A percentile compares a stretch with the other conserved stretches of the same genome.
These are phyloP conservation scores for Aporophyla nigra DNA, from an alignment of 2,888 invertebrate species.

Conservation along the genomic window DNA sequence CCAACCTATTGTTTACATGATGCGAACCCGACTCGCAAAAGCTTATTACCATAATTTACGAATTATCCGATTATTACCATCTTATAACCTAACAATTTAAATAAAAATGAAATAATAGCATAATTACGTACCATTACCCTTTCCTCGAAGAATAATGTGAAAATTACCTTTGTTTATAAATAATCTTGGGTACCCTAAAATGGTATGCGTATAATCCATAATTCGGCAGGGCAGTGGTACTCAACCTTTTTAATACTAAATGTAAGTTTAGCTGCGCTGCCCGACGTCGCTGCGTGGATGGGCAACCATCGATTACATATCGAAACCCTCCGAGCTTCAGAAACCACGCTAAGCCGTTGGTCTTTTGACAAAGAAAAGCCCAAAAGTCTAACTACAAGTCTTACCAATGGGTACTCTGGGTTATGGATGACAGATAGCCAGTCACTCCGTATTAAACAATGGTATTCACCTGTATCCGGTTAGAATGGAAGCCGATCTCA, in stretches of 20 bases:
- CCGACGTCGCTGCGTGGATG: neutral
- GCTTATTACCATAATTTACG: slow-evolving; percentile 13
- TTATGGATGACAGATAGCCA: neutral
- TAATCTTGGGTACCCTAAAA: slow-evolving; percentile 38
- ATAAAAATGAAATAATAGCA: slow-evolving; percentile 34
- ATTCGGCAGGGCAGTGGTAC: slow-evolving; percentile 25
- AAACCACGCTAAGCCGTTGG: neutral
- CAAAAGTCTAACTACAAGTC: neutral
- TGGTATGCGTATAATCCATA: slow-evolving; percentile 47
- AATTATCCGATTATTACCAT: slow-evolving; percentile 36
- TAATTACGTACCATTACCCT: slow-evolving; percentile 44
- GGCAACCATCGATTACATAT: neutral
- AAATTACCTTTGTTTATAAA: slow-evolving; percentile 35
- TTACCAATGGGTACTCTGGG: neutral
- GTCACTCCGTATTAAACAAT: neutral
- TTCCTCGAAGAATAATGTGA: slow-evolving; percentile 22
- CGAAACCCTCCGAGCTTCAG: neutral
- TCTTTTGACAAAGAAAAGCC: neutral
- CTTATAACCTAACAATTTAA: slow-evolving; percentile 23
- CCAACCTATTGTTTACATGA: neutral
- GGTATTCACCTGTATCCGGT: neutral
- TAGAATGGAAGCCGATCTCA: neutral
- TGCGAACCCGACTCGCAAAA: neutral
- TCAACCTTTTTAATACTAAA: slow-evolving; percentile 4
- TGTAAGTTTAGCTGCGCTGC: neutral